Evolutionary conservation across 2,797 vertebrate species (phyloP), one percentile per base, ranked within the genome.

Genomic region (Gorsachius magnificus): DNA sequence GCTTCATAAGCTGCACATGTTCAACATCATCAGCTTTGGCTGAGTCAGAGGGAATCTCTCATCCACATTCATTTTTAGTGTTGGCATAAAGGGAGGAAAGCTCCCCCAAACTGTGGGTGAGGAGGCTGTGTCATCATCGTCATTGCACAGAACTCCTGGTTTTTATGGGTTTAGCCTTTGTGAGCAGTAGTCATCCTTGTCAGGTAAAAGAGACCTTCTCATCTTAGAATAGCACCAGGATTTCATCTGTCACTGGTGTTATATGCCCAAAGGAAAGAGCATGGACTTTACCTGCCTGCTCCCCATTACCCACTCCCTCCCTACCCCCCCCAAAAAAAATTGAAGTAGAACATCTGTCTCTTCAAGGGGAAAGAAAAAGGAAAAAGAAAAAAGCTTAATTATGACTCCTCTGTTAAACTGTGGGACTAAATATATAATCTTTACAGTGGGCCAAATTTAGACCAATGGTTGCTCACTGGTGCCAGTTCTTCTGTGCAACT

Each of bases 21-120:
- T 93, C 79, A 86, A 43, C 69, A 90, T 60, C 80, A 50, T 13
- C 94, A 86, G 90, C 66, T 60, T 65, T 54, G 87, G 77, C 83
- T 97, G 96, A 95, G 63, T 95, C 95, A 95, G 19, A 87, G 87
- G 77, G 85, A 87, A 48, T 83, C 63, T 97, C 89, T 96, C 93
- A 82, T 48, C 87, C 6, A 2, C 22, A 16, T n/a, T 81, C 25
- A 86, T 76, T 86, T 93, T 71, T 61, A 15, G 17, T 88, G 36
- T 70, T 93, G 86, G 79, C 87, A 65, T 12, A 28, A 69, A 66
- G 77, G 46, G 63, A 75, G 53, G 43, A 81, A 90, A 92, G 25
- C 61, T 91, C 51, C 51, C 63, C 36, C 68, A 80, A 21, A 50
- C 33, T 70, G 51, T 65, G 79, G 63, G 51, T 78, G 84, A 71